Evolutionary conservation across 2,797 vertebrate genomes (phyloP).

Genomic region (Avahi laniger): DNA sequence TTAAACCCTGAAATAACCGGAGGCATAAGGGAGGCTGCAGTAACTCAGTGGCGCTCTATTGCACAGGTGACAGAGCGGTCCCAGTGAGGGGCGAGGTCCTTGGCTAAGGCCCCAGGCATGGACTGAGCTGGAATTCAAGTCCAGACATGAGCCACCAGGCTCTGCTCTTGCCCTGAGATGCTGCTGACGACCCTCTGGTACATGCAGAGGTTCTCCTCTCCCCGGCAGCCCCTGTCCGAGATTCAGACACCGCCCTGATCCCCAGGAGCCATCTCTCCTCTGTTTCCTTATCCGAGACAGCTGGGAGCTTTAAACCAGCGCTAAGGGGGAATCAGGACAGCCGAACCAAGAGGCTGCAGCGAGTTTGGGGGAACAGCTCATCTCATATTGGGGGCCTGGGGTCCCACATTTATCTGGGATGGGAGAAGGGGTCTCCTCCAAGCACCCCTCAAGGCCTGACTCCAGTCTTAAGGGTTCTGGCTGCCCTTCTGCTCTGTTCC

Average conservation of each 20-base stretch:
- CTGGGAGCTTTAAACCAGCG: neutral
- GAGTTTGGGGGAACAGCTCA: rapidly evolving
- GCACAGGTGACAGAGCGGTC: neutral
- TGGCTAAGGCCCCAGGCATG: too few species aligned
- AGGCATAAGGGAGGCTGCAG: neutral
- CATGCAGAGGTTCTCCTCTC: neutral
- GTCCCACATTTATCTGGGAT: neutral
- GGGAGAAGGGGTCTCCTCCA: neutral
- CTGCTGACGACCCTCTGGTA: neutral
- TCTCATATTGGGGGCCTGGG: neutral
- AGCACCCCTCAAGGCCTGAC: neutral
- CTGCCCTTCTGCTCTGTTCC: neutral
- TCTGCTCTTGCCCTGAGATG: neutral
- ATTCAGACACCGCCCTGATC: neutral
- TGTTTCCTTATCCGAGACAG: neutral
- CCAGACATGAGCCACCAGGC: neutral
- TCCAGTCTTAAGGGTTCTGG: neutral
- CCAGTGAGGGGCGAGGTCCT: neutral
- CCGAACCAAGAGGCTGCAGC: neutral
- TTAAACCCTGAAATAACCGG: neutral
- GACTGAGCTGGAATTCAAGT: neutral
- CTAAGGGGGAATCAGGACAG: neutral
- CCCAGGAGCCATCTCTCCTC: neutral
- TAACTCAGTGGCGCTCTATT: neutral
- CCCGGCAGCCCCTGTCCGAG: neutral